Percentiles rank a stretch among this genome's conserved stretches.
phyloP scores from a whole-genome alignment of 1,140 invertebrate genomes.

The Microvelia longipes region DNA sequence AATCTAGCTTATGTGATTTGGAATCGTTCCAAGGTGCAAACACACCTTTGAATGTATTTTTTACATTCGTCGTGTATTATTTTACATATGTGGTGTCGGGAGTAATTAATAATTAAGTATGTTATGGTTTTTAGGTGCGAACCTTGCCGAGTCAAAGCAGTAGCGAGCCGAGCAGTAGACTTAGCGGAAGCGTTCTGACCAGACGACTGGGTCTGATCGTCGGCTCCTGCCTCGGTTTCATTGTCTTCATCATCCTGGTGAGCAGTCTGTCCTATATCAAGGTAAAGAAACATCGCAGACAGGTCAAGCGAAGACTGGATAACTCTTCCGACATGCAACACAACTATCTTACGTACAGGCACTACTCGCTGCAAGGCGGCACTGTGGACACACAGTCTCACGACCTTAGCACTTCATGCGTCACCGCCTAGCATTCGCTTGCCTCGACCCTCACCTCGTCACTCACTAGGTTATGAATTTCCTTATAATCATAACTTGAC shows the following conservation, averaged over 20 bases:
- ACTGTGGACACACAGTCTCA: constrained; percentile 20
- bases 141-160: constrained; percentile 51
- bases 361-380: constrained; percentile 29
- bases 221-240: constrained; percentile 66
- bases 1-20: no score
- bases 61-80: no score
- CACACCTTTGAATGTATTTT: no score
- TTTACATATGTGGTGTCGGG: no score
- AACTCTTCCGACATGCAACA: constrained; percentile 29
- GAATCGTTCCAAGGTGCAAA: no score
- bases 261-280: constrained; percentile 71
- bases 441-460: not conserved
- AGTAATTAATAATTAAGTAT: no score
- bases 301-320: constrained; percentile 50
- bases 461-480: no score
- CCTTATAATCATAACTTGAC: no score
- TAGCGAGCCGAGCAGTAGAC: constrained; percentile 36
- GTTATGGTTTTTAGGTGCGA: no score
- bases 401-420: constrained; percentile 13
- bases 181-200: constrained; percentile 50
- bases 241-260: constrained; percentile 66
- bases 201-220: constrained; percentile 65
- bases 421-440: constrained; percentile 1
- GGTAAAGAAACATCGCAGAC: constrained; percentile 61
- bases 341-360: constrained; percentile 53